Base-by-base conservation (phyloP, 2,113 vertebrate species). In the Misgurnus mizolepis region DNA sequence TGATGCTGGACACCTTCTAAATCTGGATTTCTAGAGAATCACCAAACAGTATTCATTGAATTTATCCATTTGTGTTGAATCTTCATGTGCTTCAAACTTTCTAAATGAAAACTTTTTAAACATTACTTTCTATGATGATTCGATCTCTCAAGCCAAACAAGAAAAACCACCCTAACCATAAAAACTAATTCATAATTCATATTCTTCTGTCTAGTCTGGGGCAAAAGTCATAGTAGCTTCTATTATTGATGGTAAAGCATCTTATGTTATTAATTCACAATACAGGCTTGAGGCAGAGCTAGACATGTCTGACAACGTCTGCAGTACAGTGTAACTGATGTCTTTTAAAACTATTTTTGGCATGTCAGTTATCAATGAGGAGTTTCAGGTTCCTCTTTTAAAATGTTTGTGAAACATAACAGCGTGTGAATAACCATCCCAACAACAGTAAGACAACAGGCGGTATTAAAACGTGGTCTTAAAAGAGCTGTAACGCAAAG, bases 121-220 rank as follows among this genome's bases (percentile, higher is more conserved):
- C 2, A 11, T 12, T 53, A 3, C 10, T 53, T 12, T 71, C 66
- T 58, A 39, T 47, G 62, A 77, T 65, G 49, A 49, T 47, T 6
- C 0, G 11, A 74, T 22, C 61, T 67, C 65, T 41, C 1, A 15
- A 39, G n/a, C 34, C 61, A 71, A 71, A 70, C 67, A 61, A 69
- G 45, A 78, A 77, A 47, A 60, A 47, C 62, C 68, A 65, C 66
- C 45, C 14, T 41, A 40, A 49, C 87, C 87, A 90, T 89, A 88
- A 90, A 90, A 88, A 90, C 82, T 80, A 87, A 91, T 92, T 83
- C 89, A 92, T 92, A 91, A 93, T 93, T 92, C 88, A 93, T 90
- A 84, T 70, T 75, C 58, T 84, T 88, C 90, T 86, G 90, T 92
- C 90, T 91, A 87, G 88, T 89, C 88, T 88, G 80, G 87, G 90